Evolutionary conservation across 2,113 vertebrate species (phyloP).

Genomic region (Turnix velox): DNA sequence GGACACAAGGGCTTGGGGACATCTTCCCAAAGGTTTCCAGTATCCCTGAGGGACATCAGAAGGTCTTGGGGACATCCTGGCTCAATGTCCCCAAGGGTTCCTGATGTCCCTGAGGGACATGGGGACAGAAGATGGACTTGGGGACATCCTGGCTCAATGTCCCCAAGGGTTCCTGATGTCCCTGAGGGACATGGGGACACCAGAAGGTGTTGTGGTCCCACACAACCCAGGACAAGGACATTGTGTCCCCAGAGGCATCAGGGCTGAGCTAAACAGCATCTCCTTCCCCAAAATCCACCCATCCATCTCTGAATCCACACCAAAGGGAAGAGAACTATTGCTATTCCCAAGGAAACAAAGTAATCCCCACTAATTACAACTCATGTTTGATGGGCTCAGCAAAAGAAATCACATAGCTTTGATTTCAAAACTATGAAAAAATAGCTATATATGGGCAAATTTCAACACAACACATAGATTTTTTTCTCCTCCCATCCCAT

Average conservation of each 20-base stretch:
- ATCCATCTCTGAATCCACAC: fast-evolving
- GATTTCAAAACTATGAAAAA: conserved; percentile 27
- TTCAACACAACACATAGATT: conserved; percentile 20
- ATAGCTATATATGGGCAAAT: conserved; percentile 37
- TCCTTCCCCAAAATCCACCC: not conserved
- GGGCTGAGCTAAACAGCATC: not conserved
- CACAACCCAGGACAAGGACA: not conserved
- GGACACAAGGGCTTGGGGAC: no score
- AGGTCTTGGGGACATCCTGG: no score
- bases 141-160: no score
- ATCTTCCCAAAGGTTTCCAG: no score
- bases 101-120: no score
- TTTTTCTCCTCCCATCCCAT: not conserved
- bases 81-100: no score
- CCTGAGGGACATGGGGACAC: no score
- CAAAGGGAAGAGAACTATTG: not conserved
- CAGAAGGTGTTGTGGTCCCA: no score
- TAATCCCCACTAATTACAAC: conserved; percentile 42
- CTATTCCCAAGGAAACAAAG: conserved; percentile 14
- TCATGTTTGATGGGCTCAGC: conserved; percentile 40
- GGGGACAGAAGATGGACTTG: no score
- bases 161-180: no score
- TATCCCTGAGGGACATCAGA: no score
- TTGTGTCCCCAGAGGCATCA: not conserved
- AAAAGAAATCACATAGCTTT: conserved; percentile 29